Base-by-base conservation (phyloP, 1,140 invertebrate genomes). In the Nephotettix cincticeps region DNA sequence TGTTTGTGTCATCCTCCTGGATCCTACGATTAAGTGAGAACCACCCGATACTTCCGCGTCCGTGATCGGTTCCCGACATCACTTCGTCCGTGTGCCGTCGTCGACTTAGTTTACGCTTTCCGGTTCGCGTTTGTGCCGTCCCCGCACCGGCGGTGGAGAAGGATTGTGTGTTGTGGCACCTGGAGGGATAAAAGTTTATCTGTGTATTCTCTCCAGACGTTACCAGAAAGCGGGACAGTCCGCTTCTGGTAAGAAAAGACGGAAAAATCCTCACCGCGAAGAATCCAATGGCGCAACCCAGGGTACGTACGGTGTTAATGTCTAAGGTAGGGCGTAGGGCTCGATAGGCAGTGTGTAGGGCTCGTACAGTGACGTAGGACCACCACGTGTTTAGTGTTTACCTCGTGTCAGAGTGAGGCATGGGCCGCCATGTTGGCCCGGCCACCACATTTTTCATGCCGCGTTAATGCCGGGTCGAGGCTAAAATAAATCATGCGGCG, bases 221-320 rank as follows among this genome's bases (percentile, higher is more conserved):
- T 65, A 65, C 61, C 61, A 65, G 61, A 65, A 65, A 65, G 61
- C 61, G 61, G 61, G 19, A 32, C 17, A 65, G 30, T 30, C 61
- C 61, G 61, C 61, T 65, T 65, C 61, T 65, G 61, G 61, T 65
- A 65, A n/a, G 28, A 65, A 65, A 65, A 65, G 25, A 32, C n/a
- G 61, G 28, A 65, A 65, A 65, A 65, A 65, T 65, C 61, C 61
- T 65, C 61, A 65, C 61, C 28, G 61, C 28, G 19, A 68, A 68
- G 45, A 45, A 36, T 68, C 66, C n/a, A 45, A 68, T 68, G 66
- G 66, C 66, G 23, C 66, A 68, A 54, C 66, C 66, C 36, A 68
- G 66, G 66, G 66, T 68, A 30, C 28, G 66, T 68, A 23, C 47
- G 6, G 47, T 51, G 21, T 19, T 36, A 6, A 36, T 14, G 14